A percentile compares a stretch with the other conserved stretches of the same genome.
These are phyloP conservation scores for Trichogramma pretiosum DNA, from an alignment of 1,140 invertebrate species.

Conservation along the genomic window DNA sequence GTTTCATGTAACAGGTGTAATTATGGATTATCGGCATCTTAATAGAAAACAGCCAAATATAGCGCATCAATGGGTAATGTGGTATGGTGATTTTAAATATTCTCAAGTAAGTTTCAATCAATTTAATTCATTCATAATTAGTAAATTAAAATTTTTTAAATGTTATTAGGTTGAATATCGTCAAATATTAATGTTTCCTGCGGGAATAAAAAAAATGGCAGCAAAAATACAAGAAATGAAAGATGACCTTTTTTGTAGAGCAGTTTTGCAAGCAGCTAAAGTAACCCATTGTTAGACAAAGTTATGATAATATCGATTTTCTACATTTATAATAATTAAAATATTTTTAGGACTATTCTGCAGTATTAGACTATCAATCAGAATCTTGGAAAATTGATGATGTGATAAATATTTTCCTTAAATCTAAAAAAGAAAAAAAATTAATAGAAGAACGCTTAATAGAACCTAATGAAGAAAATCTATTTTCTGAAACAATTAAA, in stretches of 20 bases:
- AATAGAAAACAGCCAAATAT: slow-evolving; percentile 34
- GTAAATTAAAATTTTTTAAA: neutral
- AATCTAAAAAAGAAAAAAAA: slow-evolving; percentile 9
- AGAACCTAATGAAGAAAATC: neutral
- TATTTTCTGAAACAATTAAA: slow-evolving; percentile 14
- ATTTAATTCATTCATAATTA: neutral
- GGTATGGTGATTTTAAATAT: slow-evolving; percentile 37
- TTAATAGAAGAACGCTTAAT: neutral
- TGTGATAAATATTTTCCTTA: slow-evolving; percentile 17
- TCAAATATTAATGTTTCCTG: slow-evolving; percentile 7
- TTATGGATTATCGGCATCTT: slow-evolving; percentile 36
- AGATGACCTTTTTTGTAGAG: slow-evolving; percentile 14
- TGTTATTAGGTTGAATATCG: slow-evolving; percentile 8
- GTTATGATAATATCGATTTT: no score
- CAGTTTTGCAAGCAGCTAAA: slow-evolving; percentile 27
- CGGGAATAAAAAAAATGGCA: slow-evolving; percentile 16
- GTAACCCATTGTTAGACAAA: neutral
- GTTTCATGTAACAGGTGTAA: slow-evolving; percentile 28
- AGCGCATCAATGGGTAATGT: slow-evolving; percentile 40
- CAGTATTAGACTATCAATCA: slow-evolving; percentile 23
- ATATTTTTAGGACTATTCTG: slow-evolving; percentile 31
- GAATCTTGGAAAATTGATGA: slow-evolving; percentile 28
- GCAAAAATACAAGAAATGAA: slow-evolving; percentile 13
- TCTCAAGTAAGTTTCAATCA: slow-evolving; percentile 27
- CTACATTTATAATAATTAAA: neutral